phyloP scores from a whole-genome alignment of 2,113 vertebrate genomes.

The Podarcis cretensis region DNA sequence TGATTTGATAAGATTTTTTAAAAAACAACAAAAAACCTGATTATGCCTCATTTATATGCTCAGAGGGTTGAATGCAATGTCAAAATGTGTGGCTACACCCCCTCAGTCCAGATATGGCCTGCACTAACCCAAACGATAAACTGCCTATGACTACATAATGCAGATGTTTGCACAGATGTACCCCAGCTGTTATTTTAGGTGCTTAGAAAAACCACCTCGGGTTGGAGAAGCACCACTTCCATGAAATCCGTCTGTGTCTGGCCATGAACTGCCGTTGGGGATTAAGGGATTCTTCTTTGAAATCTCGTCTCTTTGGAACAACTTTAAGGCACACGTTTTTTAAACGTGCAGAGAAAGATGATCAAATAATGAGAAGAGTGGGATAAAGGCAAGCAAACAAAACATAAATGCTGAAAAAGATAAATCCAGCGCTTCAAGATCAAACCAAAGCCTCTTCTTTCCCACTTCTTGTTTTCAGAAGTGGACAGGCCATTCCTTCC shows the following conservation, averaged over 20 bases:
- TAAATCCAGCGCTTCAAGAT: not conserved
- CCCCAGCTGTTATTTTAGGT: not conserved
- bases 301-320: not conserved
- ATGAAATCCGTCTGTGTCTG: not conserved
- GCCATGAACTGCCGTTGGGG: not conserved
- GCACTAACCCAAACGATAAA: not conserved
- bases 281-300: not conserved
- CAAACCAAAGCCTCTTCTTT: not conserved
- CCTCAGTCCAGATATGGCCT: not conserved
- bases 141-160: not conserved
- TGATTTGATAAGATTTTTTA: too few relatives aligned
- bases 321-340: not conserved
- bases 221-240: not conserved
- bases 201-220: not conserved
- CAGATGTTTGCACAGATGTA: slow-evolving; percentile 1
- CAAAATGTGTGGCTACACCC: not conserved
- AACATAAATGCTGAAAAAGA: not conserved
- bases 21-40: not conserved
- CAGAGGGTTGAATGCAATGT: not conserved
- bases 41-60: not conserved
- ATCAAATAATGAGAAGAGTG: not conserved
- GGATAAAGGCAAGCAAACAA: not conserved
- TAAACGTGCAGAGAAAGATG: not conserved
- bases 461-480: not conserved
- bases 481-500: not conserved